Evolutionary conservation across 1,140 invertebrate species (phyloP).

Genomic region (Pogonomyrmex barbatus): DNA sequence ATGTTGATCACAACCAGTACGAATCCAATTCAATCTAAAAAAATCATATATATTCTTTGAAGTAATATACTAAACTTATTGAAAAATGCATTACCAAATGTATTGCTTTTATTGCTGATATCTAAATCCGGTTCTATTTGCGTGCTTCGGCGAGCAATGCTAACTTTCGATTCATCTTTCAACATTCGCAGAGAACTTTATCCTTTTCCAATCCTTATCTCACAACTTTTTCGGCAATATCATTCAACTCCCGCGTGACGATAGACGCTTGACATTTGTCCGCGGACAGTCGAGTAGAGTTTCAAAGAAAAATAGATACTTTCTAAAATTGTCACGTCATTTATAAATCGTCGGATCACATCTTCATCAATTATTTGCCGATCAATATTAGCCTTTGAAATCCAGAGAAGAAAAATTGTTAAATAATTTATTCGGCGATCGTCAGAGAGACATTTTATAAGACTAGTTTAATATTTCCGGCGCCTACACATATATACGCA

Average conservation of each 20-base stretch:
- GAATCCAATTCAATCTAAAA: not conserved
- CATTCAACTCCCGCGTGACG: not conserved
- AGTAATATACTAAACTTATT: not conserved
- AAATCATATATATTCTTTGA: not conserved
- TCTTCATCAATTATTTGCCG: conserved; percentile 25
- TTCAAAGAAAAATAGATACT: not conserved
- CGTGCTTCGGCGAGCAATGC: not conserved
- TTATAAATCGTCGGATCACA: not conserved
- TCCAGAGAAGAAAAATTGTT: not conserved
- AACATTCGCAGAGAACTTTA: not conserved
- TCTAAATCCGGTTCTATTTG: not conserved
- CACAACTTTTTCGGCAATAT: not conserved
- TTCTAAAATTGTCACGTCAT: conserved; percentile 20
- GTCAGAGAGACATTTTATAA: not conserved
- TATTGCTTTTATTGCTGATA: not conserved
- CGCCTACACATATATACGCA: not conserved
- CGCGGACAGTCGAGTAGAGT: not conserved
- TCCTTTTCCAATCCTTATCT: not conserved
- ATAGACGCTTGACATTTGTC: conserved; percentile 41
- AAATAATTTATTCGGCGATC: conserved; percentile 15
- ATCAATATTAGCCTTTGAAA: conserved; percentile 13
- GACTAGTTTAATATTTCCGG: not conserved
- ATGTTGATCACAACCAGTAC: not conserved
- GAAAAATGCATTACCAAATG: not conserved
- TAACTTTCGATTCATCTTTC: not conserved